Conservation (phyloP, 2,797 vertebrate genomes). For the Falco columbarius region DNA sequence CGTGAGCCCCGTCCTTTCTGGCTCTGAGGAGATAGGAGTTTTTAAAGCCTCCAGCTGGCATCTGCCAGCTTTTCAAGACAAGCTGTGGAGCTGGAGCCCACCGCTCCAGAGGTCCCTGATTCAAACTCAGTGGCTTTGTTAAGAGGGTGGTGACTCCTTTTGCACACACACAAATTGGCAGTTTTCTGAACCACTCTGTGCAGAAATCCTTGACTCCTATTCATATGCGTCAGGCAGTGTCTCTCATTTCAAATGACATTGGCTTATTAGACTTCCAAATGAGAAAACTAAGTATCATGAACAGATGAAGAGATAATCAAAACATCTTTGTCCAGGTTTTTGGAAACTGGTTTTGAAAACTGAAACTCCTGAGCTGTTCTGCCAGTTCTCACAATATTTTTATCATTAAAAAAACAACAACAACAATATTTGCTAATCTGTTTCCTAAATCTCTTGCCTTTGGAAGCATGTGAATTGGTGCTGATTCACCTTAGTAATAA, state of each 20-base stretch:
- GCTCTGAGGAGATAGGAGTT: not conserved
- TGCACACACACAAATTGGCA: not conserved
- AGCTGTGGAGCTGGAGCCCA: not conserved
- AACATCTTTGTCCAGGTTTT: conserved; percentile 69
- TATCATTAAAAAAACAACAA: conserved; percentile 33
- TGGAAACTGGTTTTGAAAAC: conserved; percentile 53
- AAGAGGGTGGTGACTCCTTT: conserved; percentile 19
- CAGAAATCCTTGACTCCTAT: conserved; percentile 55
- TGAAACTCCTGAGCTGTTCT: conserved; percentile 26
- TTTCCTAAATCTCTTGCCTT: not conserved
- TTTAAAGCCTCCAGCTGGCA: conserved; percentile 48
- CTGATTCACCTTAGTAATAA: conserved; percentile 17
- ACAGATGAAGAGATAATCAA: conserved; percentile 71
- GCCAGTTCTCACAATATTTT: conserved; percentile 64
- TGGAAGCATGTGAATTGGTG: not conserved
- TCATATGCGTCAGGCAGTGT: conserved; percentile 43
- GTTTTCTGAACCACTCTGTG: not conserved
- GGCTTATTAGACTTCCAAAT: conserved; percentile 66
- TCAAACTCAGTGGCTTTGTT: conserved; percentile 15
- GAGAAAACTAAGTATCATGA: conserved; percentile 58
- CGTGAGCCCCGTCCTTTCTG: not conserved
- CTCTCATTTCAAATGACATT: conserved; percentile 47
- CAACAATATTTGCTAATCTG: conserved; percentile 21
- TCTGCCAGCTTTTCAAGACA: not conserved
- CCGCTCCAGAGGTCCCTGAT: not conserved